Base-by-base conservation (phyloP, 2,888 invertebrate genomes). In the Cantharis lateralis region DNA sequence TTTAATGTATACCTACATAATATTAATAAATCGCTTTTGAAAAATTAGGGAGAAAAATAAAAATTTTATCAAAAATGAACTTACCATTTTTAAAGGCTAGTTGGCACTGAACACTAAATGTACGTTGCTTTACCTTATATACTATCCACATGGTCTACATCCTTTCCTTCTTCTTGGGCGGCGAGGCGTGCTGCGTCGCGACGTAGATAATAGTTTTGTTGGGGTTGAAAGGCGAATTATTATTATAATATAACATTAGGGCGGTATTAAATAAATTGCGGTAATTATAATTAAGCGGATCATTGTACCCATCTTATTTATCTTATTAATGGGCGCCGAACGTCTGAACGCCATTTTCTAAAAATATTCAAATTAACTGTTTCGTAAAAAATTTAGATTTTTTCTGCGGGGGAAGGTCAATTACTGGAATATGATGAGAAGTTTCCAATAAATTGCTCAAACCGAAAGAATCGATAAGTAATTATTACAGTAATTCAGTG, bases 71-170 rank as follows among this genome's bases (percentile, higher is more conserved):
- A n/a, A 48, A 24, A 48, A 48, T 75, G 69, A 68, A 82, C 83
- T 83, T 82, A 84, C 84, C 84, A 83, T 83, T 80, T 82, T 80
- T 78, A 78, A 75, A 79, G 79, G 48, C 15, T 16, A 26, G 20
- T 74, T 62, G 76, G 68, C 72, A 78, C 78, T 78, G 78, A 68
- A 69, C 32, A 68, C 28, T 28, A 15, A 15, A 48, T 16, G 64
- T 16, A 15, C 26, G 48, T 70, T 63, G 68, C 75, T 16, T 48
- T 32, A 48, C 73, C 72, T 78, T 78, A 74, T 78, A 78, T 78
- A 76, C 72, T 62, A 48, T 68, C 32, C 71, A 71, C 71, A 26
- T 71, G 62, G 71, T 69, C 68, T 71, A 68, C 71, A 74, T 77
- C 77, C 62, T 74, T 77, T 77, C 70, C 74, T 77, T 71, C 64